Percentiles rank a stretch among this genome's conserved stretches.
Evolutionary conservation across 1,140 invertebrate species (phyloP).

Genomic region (Aphaenogaster floridana): DNA sequence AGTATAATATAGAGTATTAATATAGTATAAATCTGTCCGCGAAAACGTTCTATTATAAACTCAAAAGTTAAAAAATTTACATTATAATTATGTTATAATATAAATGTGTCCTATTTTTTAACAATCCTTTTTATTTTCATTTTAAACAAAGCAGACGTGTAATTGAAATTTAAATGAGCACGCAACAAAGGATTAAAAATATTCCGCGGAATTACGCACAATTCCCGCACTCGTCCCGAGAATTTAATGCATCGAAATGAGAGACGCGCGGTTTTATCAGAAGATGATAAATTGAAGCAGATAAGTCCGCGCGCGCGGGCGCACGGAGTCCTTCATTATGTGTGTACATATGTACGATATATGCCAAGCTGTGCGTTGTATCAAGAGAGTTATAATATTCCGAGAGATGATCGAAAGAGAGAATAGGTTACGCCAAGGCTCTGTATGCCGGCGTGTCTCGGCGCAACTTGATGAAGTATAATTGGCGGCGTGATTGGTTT

Average conservation of each 20-base stretch:
- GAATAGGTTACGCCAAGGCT: conserved; percentile 51
- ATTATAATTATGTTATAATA: neutral
- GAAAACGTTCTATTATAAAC: neutral
- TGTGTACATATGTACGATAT: neutral
- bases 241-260: conserved; percentile 57
- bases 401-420: conserved; percentile 43
- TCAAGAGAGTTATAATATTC: conserved; percentile 47
- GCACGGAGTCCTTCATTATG: conserved; percentile 26
- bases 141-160: neutral
- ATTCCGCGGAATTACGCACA: conserved; percentile 39
- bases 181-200: conserved; percentile 16
- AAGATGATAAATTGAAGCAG: conserved; percentile 60
- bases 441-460: conserved; percentile 25
- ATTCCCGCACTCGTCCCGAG: conserved; percentile 46
- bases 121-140: neutral
- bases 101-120: neutral
- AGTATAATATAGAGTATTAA: neutral
- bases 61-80: neutral
- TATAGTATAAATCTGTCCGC: neutral
- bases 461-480: conserved; percentile 57
- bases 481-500: conserved; percentile 66
- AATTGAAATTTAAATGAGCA: conserved; percentile 24
- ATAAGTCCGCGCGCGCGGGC: conserved; percentile 34
- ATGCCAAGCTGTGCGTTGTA: neutral
- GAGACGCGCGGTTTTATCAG: conserved; percentile 48